Evolutionary conservation across 2,888 invertebrate species (phyloP), one percentile per base, ranked within the genome.

Genomic region (Phymatocera aterrima): DNA sequence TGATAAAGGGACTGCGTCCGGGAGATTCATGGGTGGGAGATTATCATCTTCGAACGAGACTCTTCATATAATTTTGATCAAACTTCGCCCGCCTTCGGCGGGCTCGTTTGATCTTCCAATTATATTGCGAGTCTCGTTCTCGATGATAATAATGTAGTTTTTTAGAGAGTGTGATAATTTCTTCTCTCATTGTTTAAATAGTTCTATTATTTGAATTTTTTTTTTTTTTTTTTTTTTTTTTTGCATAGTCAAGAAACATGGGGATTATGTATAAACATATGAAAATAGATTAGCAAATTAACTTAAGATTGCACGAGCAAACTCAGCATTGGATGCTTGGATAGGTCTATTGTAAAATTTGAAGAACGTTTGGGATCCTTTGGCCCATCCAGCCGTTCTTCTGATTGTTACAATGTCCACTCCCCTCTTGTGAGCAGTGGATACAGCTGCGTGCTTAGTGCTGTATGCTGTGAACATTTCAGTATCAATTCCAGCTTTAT

Each of bases 401-500:
- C 70, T n/a, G 15, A 81, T 79, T 4, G 75, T 64, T 6, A 34
- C 65, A 6, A 80, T 24, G 34, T 74, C 68, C 1, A 80, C 48
- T 1, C 80, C 80, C 28, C 74, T 43, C 8, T 48, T n/a, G 10
- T 31, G 40, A 0, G 81, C 80, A 31, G 79, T 24, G n/a, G 79
- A 81, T 3, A 78, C 75, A n/a, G 77, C 78, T 31, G 78, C 78
- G 21, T 80, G 79, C 31, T 70, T 28, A 8, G 79, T 81, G 54
- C 65, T 79, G 34, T 79, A 75, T 31, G 81, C 79, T 34, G 78
- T 60, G 31, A 82, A 82, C 48, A 54, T 51, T 12, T 78, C 40
- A 8, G 77, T 80, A 74, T 81, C 81, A 24, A 81, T 57, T 40
- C 80, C 80, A 24, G 74, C 74, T 77, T 74, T 78, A n/a, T 34